A percentile compares a stretch with the other conserved stretches of the same genome.
Evolutionary conservation across 2,888 invertebrate species (phyloP).

Genomic region (Macaria notata): DNA sequence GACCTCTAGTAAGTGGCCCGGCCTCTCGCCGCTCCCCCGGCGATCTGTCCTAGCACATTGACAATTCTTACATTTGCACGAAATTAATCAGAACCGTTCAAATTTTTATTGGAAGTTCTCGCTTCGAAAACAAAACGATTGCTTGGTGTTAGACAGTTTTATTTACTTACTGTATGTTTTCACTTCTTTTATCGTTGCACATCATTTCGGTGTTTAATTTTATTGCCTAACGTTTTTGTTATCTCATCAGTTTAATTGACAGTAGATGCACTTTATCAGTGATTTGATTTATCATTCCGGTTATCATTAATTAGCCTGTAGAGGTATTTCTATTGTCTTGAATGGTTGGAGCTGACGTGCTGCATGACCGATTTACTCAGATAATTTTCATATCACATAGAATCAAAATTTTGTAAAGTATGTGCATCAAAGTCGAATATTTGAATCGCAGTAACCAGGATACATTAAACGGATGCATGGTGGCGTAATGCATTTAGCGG

Average conservation of each 20-base stretch:
- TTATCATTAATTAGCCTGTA: conserved; percentile 66
- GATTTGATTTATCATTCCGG: conserved; percentile 56
- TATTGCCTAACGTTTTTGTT: conserved; percentile 52
- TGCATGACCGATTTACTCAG: conserved; percentile 63
- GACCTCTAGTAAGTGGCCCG: conserved; percentile 95
- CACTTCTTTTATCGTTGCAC: conserved; percentile 75
- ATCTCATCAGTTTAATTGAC: conserved; percentile 50
- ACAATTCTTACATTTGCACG: conserved; percentile 77
- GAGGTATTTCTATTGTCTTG: conserved; percentile 61
- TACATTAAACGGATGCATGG: conserved; percentile 51
- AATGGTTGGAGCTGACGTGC: conserved; percentile 62
- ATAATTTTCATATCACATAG: conserved; percentile 41
- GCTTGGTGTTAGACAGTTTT: conserved; percentile 74
- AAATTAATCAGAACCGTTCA: conserved; percentile 54
- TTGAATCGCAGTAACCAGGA: conserved; percentile 26
- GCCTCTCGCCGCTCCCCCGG: conserved; percentile 68
- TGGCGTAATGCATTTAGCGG: conserved; percentile 44
- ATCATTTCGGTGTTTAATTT: conserved; percentile 71
- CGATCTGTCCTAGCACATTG: conserved; percentile 78
- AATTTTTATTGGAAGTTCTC: conserved; percentile 66
- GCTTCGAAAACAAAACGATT: conserved; percentile 71
- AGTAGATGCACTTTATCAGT: conserved; percentile 61
- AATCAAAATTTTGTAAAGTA: conserved; percentile 36
- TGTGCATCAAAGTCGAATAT: conserved; percentile 40
- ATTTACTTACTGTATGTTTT: conserved; percentile 62